Conservation (phyloP, 1,140 invertebrate genomes). For the Conus ventricosus region DNA sequence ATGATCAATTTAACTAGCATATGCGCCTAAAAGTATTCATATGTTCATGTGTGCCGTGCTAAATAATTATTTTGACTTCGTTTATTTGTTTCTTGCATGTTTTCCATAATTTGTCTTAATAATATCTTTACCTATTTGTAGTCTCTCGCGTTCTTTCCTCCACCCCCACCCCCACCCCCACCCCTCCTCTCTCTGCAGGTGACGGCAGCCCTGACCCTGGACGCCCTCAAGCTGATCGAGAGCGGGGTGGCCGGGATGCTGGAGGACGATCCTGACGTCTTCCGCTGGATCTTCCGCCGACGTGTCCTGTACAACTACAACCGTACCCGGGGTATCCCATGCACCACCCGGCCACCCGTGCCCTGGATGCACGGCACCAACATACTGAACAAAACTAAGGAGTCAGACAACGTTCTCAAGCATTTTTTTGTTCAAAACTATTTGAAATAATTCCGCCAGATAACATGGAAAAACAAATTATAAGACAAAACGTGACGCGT, state of each 20-base stretch:
- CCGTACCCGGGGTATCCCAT: conserved; percentile 64
- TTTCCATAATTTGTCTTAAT: too few relatives aligned
- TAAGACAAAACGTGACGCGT: too few relatives aligned
- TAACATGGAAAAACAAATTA: too few relatives aligned
- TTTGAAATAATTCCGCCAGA: too few relatives aligned
- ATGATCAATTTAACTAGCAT: too few relatives aligned
- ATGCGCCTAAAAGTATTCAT: too few relatives aligned
- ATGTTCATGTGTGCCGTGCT: too few relatives aligned
- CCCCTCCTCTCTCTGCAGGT: conserved; percentile 46
- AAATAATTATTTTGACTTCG: too few relatives aligned
- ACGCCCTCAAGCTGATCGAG: conserved; percentile 62
- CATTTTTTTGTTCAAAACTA: too few relatives aligned
- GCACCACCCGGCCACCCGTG: conserved; percentile 50
- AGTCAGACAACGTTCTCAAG: conserved; percentile 41
- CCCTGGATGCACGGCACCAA: conserved; percentile 69
- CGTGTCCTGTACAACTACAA: conserved; percentile 67
- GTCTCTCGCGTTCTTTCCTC: neutral
- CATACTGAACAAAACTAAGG: conserved; percentile 61
- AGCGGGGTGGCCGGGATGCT: conserved; percentile 61
- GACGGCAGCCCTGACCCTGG: conserved; percentile 66
- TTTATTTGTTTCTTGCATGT: too few relatives aligned
- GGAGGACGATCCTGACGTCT: conserved; percentile 55
- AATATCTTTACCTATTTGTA: too few relatives aligned
- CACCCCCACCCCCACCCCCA: too few relatives aligned
- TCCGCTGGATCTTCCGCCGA: conserved; percentile 66